Evolutionary conservation across 2,797 vertebrate species (phyloP), one percentile per base, ranked within the genome.

Genomic region (Sus cebifrons): DNA sequence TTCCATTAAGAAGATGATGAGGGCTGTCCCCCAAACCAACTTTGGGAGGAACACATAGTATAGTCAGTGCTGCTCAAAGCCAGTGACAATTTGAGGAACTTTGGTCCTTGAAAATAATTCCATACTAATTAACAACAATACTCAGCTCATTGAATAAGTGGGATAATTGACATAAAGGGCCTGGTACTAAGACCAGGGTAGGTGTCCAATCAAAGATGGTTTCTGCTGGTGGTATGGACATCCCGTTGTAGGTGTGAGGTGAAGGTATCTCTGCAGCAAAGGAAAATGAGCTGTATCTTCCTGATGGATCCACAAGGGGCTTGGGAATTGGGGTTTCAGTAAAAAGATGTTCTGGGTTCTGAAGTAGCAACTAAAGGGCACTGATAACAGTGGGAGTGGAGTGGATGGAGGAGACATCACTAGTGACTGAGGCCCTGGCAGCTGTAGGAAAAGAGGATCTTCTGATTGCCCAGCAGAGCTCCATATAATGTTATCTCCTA

Each of bases 31-130:
- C n/a, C 36, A 70, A 58, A 13, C 65, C 60, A 75, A 11, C 86
- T 71, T 87, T 93, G 32, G 40, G 52, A 77, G 15, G 10, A 36
- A 56, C 52, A 62, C 2, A 0, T 25, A 44, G 23, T 64, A 0
- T 20, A 4, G 44, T 56, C 56, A 81, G 17, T 18, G 23, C 65
- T 73, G 44, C 29, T 82, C 40, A 73, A 67, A 58, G 40, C 49
- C 27, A 74, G 2, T 29, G 89, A 60, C 78, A 60, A n/a, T 87
- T 92, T 21, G 78, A 68, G 91, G 60, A 93, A 64, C 17, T 91
- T n/a, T 52, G 36, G 68, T 77, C 60, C 40, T 60, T 77, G 40
- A 75, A 93, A 91, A 64, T 40, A 56, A 13, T 36, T 67, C 29
- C 3, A 23, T 86, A 49, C 29, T 79, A 74, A 29, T 27, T 20